These are phyloP conservation scores for Cichlasoma orientale DNA, from an alignment of 2,797 vertebrate species.

Conservation along the genomic window DNA sequence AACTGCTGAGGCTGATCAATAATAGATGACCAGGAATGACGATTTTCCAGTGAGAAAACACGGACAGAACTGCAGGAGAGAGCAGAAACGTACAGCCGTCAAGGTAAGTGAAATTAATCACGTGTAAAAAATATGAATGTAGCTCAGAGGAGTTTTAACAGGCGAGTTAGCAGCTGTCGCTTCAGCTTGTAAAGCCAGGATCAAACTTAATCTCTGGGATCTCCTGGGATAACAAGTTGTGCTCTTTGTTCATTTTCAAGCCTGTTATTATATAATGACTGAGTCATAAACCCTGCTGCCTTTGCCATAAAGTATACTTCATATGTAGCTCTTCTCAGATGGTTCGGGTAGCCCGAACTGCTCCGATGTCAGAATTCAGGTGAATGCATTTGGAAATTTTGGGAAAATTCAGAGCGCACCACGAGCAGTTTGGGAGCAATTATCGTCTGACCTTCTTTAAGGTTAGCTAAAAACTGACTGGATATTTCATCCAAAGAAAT, in stretches of 20 bases:
- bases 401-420: not conserved
- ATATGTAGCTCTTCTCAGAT: not conserved
- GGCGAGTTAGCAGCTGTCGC: not conserved
- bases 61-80: not conserved
- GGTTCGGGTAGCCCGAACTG: too few species aligned
- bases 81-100: not conserved
- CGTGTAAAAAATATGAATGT: not conserved
- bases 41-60: slow-evolving; percentile 70
- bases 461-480: not conserved
- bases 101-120: not conserved
- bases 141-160: not conserved
- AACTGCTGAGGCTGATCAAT: slow-evolving; percentile 71
- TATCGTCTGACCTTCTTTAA: not conserved
- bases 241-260: not conserved
- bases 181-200: not conserved
- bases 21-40: slow-evolving; percentile 71
- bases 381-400: not conserved
- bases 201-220: not conserved
- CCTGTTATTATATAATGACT: too few species aligned
- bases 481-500: not conserved
- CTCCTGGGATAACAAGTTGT: not conserved
- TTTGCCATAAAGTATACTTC: not conserved
- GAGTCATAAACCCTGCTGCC: not conserved
- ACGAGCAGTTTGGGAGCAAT: not conserved
- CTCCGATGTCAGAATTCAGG: too few species aligned